Base-by-base conservation (phyloP, 2,888 invertebrate species). In the Cacoxenus indagator region DNA sequence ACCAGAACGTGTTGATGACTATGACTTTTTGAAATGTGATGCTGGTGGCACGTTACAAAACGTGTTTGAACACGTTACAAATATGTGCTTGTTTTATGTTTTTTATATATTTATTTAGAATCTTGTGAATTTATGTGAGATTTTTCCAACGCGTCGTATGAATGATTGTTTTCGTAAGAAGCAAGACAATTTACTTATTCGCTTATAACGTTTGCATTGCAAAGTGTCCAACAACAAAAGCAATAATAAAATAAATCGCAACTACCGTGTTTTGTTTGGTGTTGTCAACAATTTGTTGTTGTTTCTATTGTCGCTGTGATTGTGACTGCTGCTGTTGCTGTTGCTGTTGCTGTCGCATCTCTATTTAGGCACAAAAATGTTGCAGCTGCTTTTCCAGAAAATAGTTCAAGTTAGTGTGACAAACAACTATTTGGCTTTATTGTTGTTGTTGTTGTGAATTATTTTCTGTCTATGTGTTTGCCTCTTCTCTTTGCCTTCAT, bases 301-400 rank as follows among this genome's bases (percentile, higher is more conserved):
- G 54, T n/a, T 67, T 51, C 61, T 65, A 43, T 9, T 64, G 62
- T 37, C 46, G 64, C 22, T 64, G 66, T 5, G 48, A 67, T 4
- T 70, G 70, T 26, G 31, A n/a, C n/a, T n/a, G n/a, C n/a, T n/a
- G n/a, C n/a, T n/a, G n/a, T 64, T 67, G 64, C 67, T 71, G 75
- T 75, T 27, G 11, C 70, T 65, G 74, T 71, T 75, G 61, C 79
- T 74, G 59, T 72, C 74, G 81, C 83, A 80, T 82, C 81, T 81
- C 82, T 81, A 83, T 81, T 81, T 81, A 81, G 81, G 72, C 82
- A 78, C 71, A 81, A 80, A 77, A 81, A 81, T 82, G 81, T 80
- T 77, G 83, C 79, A 79, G 78, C 78, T 78, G 70, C 75, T 79
- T 78, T 82, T 82, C 82, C 82, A 78, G 27, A 24, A 62, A 55